Evolutionary conservation across 2,797 vertebrate genomes (phyloP), one percentile per base, ranked within the genome.

Genomic region (Cercopithecus hamlyni): DNA sequence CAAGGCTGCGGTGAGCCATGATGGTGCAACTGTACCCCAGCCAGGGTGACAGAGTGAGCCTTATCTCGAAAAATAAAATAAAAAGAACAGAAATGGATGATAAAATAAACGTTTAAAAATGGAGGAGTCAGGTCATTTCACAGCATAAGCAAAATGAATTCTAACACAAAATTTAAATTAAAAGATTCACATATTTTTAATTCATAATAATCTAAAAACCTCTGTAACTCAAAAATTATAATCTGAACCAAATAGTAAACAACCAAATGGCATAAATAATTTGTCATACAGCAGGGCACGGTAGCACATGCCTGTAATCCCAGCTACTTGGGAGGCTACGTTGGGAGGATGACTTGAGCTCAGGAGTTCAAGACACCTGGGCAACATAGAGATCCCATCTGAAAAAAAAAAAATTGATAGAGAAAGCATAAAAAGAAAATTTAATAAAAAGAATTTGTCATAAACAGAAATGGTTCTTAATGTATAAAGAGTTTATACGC

Each of bases 121-220:
- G 36, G 26, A 61, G 30, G 15, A 91, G 33, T 87, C 43, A 93
- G 22, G 84, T 55, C 61, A 95, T 90, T 95, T 93, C 76, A 85
- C 9, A 82, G 57, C 89, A 94, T 77, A 50, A 86, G 64, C 64
- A 92, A 93, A 92, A 89, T 83, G 33, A 93, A 85, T 91, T 84
- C n/a, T 70, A 90, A 96, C 3, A 85, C 12, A 81, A 61, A 92
- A 79, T 48, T 33, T 87, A 92, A 77, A 9, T 70, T 4, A 10
- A 83, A 76, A 87, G 41, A 61, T 50, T 92, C 10, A 41, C 58
- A 9, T 73, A 73, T 48, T 88, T 93, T 92, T 72, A 88, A 93
- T 72, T 80, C 48, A 90, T 50, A 88, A 89, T 95, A 94, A 94
- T 80, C 14, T 90, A 52, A 67, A 77, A 81, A 67, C 15, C 33